A percentile compares a stretch with the other conserved stretches of the same genome.
These are phyloP conservation scores for Heliconius erato DNA, from an alignment of 2,888 invertebrate species.

Conservation along the genomic window DNA sequence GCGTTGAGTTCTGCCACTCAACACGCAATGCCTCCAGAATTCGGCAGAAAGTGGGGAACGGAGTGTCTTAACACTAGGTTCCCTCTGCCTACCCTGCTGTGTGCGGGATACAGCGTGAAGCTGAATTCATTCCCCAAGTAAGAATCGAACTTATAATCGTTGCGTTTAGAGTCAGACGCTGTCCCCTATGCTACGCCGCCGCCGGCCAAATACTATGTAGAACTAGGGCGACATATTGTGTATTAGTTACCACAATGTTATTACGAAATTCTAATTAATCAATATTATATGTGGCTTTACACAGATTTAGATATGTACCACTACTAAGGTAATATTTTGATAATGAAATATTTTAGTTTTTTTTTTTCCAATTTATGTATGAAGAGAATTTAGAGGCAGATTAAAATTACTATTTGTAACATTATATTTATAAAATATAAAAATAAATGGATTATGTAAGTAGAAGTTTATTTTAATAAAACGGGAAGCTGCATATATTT, in stretches of 20 bases:
- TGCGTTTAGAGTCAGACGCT: background rate
- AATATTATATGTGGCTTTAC: constrained; percentile 22
- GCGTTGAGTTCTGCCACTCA: too few relatives aligned
- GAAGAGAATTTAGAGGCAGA: too few relatives aligned
- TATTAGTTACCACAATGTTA: constrained; percentile 1
- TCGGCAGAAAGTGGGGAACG: too few relatives aligned
- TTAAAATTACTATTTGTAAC: too few relatives aligned
- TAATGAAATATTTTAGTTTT: background rate
- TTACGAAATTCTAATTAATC: constrained; percentile 19
- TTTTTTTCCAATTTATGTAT: background rate
- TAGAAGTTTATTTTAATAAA: too few relatives aligned
- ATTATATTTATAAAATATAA: too few relatives aligned
- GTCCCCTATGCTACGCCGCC: background rate
- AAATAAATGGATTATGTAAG: too few relatives aligned
- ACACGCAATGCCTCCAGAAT: too few relatives aligned
- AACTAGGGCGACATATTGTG: constrained; percentile 1
- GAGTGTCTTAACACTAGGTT: too few relatives aligned
- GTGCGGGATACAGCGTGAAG: too few relatives aligned
- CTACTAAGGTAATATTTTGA: constrained; percentile 5
- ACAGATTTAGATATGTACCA: background rate
- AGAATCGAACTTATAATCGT: background rate
- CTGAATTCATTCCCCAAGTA: background rate
- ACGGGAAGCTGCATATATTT: too few relatives aligned
- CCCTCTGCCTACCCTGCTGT: too few relatives aligned
- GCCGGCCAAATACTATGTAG: background rate